Conservation (phyloP, 92 coral and sea anemone genomes). For the Zoanthus sansibaricus region DNA sequence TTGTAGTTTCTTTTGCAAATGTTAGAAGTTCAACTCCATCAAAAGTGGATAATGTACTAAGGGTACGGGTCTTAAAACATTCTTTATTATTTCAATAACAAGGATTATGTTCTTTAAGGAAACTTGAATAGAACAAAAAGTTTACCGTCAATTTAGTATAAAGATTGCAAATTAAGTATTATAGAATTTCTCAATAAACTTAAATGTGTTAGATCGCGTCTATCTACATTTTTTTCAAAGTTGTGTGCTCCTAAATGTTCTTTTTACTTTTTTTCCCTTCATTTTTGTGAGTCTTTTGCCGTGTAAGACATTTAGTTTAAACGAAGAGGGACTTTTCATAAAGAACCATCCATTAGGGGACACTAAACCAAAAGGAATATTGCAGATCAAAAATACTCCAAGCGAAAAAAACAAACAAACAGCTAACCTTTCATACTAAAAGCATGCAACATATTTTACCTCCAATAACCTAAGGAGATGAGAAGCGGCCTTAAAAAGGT, state of each 20-base stretch:
- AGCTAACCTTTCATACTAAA: neutral
- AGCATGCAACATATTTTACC: slow-evolving; percentile 8
- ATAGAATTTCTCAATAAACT: neutral
- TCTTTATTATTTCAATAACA: neutral
- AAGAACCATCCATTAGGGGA: slow-evolving; percentile 30
- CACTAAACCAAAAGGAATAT: neutral
- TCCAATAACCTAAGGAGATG: neutral
- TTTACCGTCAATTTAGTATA: slow-evolving; percentile 9
- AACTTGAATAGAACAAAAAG: neutral
- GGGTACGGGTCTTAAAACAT: neutral
- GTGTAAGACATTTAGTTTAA: neutral
- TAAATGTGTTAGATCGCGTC: neutral
- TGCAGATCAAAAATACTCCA: neutral
- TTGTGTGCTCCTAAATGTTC: neutral
- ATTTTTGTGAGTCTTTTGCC: neutral
- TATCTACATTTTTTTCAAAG: neutral
- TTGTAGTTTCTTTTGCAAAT: neutral
- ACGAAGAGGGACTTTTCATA: slow-evolving; percentile 14
- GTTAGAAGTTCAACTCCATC: neutral
- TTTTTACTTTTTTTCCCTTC: too few species aligned
- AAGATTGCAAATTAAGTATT: slow-evolving; percentile 8
- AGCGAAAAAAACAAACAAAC: neutral
- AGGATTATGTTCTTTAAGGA: neutral
- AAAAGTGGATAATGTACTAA: neutral
- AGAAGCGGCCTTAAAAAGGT: neutral